phyloP scores from a whole-genome alignment of 37 sponge, comb jelly and placozoan species.

The Beroe forskalii region DNA sequence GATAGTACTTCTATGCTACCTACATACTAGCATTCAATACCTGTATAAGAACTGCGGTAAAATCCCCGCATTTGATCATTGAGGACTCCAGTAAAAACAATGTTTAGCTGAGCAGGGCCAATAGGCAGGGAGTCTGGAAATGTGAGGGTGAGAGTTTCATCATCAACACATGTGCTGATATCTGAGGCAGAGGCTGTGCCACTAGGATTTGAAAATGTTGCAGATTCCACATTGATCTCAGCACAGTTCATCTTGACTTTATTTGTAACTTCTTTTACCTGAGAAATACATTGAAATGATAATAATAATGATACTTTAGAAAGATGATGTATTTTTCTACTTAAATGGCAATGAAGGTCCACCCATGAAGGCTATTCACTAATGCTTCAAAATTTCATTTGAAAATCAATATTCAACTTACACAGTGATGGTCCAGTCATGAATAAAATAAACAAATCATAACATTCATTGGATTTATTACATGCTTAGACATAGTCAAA shows the following conservation, averaged over 20 bases:
- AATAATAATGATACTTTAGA: neutral
- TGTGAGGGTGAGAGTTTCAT: conserved; percentile 77
- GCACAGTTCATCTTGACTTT: conserved; percentile 73
- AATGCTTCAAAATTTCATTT: no score
- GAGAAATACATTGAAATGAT: neutral
- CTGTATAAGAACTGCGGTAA: conserved; percentile 70
- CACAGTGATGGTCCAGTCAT: no score
- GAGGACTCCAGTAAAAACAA: conserved; percentile 80
- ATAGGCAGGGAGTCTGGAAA: conserved; percentile 71
- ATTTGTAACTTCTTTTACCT: conserved; percentile 69
- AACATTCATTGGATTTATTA: no score
- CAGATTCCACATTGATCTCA: conserved; percentile 74
- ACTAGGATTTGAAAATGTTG: conserved; percentile 13
- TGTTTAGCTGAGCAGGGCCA: conserved; percentile 66
- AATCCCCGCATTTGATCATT: conserved; percentile 92
- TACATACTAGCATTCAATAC: no score
- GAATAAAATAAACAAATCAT: no score
- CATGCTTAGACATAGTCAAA: no score
- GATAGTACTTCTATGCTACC: no score
- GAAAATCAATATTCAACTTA: no score
- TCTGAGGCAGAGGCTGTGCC: neutral
- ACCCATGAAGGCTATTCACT: neutral
- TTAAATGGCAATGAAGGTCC: neutral
- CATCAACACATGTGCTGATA: conserved; percentile 51
- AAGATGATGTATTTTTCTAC: neutral